Conservation (phyloP, 2,888 invertebrate species). For the Proisotoma minuta region DNA sequence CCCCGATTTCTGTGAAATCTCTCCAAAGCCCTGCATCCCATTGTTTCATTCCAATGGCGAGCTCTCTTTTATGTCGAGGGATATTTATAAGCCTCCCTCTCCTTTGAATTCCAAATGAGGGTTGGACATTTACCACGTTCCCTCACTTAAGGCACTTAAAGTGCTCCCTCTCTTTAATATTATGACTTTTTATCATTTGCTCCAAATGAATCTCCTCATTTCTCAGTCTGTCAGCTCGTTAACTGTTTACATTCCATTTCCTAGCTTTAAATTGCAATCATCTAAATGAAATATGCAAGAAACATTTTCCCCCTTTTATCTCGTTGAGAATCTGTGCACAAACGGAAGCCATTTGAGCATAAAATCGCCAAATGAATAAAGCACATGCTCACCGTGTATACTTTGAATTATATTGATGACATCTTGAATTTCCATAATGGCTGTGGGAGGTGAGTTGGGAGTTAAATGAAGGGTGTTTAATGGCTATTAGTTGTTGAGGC, state of each 20-base stretch:
- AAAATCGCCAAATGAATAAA: neutral
- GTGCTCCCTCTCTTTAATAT: neutral
- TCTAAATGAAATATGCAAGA: slow-evolving; percentile 4
- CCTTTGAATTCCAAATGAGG: slow-evolving; percentile 11
- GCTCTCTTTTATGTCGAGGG: neutral
- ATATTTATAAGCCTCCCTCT: too few species aligned
- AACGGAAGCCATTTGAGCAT: too few species aligned
- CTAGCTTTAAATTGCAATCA: neutral
- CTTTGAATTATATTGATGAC: slow-evolving; percentile 8
- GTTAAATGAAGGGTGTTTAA: slow-evolving; percentile 19
- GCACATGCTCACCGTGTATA: neutral
- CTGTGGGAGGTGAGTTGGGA: slow-evolving; percentile 6
- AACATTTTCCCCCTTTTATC: too few species aligned
- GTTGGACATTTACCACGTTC: slow-evolving; percentile 1
- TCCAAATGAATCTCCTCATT: neutral
- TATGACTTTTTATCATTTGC: neutral
- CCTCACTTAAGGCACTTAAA: neutral
- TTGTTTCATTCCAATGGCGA: neutral
- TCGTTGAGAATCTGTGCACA: too few species aligned
- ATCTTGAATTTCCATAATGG: slow-evolving; percentile 18
- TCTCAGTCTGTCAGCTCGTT: neutral
- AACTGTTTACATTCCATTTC: slow-evolving; percentile 3
- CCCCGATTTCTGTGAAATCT: slow-evolving; percentile 13
- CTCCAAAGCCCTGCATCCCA: slow-evolving; percentile 3
- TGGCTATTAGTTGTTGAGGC: neutral